Percentiles rank a stretch among this genome's conserved stretches.
phyloP scores from a whole-genome alignment of 2,888 invertebrate species.

The Drosophila neotestacea region DNA sequence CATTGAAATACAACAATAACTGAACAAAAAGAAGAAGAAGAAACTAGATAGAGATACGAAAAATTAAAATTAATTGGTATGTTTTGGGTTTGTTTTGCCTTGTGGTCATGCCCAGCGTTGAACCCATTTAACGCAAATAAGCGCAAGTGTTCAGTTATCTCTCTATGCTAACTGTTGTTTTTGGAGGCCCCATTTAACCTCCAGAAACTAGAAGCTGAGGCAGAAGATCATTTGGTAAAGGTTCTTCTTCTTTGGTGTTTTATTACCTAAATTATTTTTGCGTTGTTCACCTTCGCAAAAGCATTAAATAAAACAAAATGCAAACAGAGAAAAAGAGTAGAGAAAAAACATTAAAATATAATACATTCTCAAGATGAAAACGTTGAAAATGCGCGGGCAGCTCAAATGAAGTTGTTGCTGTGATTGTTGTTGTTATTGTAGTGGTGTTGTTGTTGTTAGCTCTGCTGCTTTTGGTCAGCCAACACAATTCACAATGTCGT shows the following conservation, averaged over 20 bases:
- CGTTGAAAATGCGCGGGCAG: constrained; percentile 75
- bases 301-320: constrained; percentile 34
- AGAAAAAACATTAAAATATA: constrained; percentile 24
- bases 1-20: constrained; percentile 45
- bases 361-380: constrained; percentile 60
- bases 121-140: constrained; percentile 54
- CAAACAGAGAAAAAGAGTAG: constrained; percentile 1
- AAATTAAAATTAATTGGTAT: constrained; percentile 32
- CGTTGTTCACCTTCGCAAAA: constrained; percentile 66
- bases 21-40: background rate
- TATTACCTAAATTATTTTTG: constrained; percentile 27
- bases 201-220: background rate
- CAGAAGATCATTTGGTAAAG: constrained; percentile 37
- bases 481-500: constrained; percentile 63
- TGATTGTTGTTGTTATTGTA: constrained; percentile 28
- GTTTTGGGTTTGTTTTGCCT: constrained; percentile 38
- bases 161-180: constrained; percentile 44
- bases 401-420: constrained; percentile 43
- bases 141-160: constrained; percentile 58
- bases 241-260: constrained; percentile 37
- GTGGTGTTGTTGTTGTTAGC: constrained; percentile 31
- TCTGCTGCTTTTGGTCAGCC: constrained; percentile 57
- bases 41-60: constrained; percentile 11
- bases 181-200: constrained; percentile 43
- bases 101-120: constrained; percentile 61